Evolutionary conservation across 2,797 vertebrate species (phyloP).

Genomic region (Notamacropus eugenii): DNA sequence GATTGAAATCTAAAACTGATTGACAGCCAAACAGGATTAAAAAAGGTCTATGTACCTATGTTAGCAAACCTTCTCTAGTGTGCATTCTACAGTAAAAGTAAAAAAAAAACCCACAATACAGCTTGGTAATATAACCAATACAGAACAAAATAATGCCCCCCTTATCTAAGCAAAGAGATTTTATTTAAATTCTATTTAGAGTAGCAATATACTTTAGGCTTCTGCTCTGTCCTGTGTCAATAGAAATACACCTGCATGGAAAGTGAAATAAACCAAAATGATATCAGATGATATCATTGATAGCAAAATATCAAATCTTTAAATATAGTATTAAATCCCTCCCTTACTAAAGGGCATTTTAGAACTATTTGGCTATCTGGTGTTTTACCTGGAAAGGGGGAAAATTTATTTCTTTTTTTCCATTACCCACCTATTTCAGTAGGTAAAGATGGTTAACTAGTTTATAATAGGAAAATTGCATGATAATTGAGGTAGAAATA

Average conservation of each 20-base stretch:
- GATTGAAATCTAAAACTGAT: conserved; percentile 80
- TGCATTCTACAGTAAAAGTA: background rate
- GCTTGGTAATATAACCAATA: accelerated
- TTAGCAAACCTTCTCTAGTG: background rate
- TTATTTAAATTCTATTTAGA: background rate
- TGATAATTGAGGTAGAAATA: background rate
- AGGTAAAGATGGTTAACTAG: background rate
- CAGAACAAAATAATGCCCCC: conserved; percentile 12
- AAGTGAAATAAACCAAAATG: background rate
- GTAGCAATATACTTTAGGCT: background rate
- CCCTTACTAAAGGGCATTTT: conserved; percentile 17
- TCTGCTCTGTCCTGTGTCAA: conserved; percentile 50
- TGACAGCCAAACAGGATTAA: conserved; percentile 73
- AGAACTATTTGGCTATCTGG: conserved; percentile 33
- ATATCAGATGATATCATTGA: background rate
- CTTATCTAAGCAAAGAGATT: conserved; percentile 25
- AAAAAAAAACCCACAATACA: conserved; percentile 8
- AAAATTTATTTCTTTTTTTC: conserved; percentile 12
- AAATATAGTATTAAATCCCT: background rate
- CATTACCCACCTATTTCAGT: background rate
- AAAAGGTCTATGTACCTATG: background rate
- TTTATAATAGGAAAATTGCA: background rate
- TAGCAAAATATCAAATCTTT: conserved; percentile 8
- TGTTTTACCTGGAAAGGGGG: conserved; percentile 31
- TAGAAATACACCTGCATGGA: conserved; percentile 43